Evolutionary conservation across 2,797 vertebrate species (phyloP).

Genomic region (Oreochromis mossambicus): DNA sequence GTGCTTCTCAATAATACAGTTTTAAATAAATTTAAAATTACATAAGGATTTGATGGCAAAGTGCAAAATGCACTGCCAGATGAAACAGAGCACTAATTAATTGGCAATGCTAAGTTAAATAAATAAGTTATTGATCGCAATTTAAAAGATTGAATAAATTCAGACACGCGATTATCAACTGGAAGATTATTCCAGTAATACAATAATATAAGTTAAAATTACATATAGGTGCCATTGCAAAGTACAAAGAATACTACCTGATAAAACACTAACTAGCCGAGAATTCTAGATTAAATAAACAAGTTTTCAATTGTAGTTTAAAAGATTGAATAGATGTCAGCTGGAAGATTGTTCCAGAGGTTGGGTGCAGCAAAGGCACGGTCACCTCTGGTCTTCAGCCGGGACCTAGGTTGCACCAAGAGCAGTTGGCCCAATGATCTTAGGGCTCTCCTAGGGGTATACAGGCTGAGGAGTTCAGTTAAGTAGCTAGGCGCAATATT

Average conservation of each 20-base stretch:
- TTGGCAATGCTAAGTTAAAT: neutral
- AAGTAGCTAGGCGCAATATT: neutral
- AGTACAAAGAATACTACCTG: neutral
- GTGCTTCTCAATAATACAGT: neutral
- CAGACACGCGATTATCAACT: neutral
- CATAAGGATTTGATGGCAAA: neutral
- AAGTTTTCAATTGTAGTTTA: neutral
- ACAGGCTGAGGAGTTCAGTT: neutral
- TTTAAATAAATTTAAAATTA: neutral
- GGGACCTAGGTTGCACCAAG: neutral
- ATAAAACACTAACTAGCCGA: neutral
- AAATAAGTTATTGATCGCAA: neutral
- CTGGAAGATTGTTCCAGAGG: neutral
- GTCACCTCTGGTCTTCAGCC: neutral
- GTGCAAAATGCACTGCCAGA: neutral
- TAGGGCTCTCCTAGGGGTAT: neutral
- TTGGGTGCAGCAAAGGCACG: neutral
- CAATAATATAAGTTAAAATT: neutral
- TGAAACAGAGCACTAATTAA: neutral
- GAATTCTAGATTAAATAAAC: neutral
- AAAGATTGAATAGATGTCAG: neutral
- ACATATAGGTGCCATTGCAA: neutral
- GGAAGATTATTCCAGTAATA: neutral
- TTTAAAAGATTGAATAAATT: neutral
- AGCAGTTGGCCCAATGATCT: neutral